Conservation (phyloP, 2,797 vertebrate species). For the Artibeus jamaicensis region DNA sequence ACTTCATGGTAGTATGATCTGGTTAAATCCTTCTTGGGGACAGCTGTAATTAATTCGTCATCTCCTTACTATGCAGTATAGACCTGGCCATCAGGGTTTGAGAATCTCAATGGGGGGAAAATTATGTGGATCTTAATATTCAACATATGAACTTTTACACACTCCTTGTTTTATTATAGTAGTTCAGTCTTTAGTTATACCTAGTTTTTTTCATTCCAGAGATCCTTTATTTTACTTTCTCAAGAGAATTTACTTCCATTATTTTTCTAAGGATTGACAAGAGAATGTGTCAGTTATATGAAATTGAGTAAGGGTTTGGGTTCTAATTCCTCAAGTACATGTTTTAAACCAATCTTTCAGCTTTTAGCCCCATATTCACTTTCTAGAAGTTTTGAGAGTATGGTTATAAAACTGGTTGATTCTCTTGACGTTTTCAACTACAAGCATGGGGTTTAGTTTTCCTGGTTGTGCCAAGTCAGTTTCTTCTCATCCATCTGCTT, state of each 20-base stretch:
- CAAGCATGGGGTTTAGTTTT: not conserved
- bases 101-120: not conserved
- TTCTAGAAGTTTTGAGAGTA: not conserved
- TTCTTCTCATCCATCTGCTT: not conserved
- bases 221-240: not conserved
- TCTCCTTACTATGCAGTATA: not conserved
- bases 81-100: not conserved
- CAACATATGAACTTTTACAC: not conserved
- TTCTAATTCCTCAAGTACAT: not conserved
- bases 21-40: not conserved
- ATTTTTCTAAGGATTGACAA: not conserved
- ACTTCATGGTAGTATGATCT: not conserved
- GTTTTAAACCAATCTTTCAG: not conserved
- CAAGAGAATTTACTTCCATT: not conserved
- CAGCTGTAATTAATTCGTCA: slow-evolving; percentile 5
- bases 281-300: not conserved
- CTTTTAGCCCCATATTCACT: not conserved
- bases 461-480: not conserved
- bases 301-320: not conserved
- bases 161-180: not conserved
- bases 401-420: not conserved
- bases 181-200: not conserved
- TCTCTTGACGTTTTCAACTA: not conserved
- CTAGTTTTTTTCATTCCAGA: not conserved
- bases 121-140: slow-evolving; percentile 13